Conservation (phyloP, 2,888 invertebrate species). For the Merodon equestris region DNA sequence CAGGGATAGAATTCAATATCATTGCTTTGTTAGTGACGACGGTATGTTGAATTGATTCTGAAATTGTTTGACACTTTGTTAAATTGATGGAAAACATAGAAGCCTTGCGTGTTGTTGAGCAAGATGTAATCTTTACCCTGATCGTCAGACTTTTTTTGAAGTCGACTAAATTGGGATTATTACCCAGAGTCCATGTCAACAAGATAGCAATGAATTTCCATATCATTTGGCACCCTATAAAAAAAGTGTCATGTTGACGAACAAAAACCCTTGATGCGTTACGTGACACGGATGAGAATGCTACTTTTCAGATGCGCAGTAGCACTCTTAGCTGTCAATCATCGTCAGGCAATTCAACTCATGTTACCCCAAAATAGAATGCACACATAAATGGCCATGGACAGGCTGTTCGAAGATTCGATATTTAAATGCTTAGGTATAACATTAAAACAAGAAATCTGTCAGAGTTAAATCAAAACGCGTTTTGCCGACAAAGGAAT, state of each 20-base stretch:
- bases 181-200: conserved; percentile 58
- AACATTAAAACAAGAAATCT: conserved; percentile 61
- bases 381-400: conserved; percentile 8
- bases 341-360: conserved; percentile 68
- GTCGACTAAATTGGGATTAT: conserved; percentile 64
- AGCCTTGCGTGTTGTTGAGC: conserved; percentile 63
- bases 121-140: conserved; percentile 62
- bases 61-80: conserved; percentile 69
- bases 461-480: conserved; percentile 58
- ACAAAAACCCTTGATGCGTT: conserved; percentile 53
- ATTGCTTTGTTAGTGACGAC: conserved; percentile 53
- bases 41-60: conserved; percentile 66
- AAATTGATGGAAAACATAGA: conserved; percentile 68
- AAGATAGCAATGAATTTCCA: conserved; percentile 64
- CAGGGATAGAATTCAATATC: conserved; percentile 39
- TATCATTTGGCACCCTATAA: conserved; percentile 65
- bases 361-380: conserved; percentile 61
- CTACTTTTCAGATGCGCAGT: conserved; percentile 43
- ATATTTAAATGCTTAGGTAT: conserved; percentile 49
- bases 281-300: conserved; percentile 49
- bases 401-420: background rate
- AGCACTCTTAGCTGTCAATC: conserved; percentile 78
- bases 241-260: conserved; percentile 63
- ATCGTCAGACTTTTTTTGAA: conserved; percentile 47
- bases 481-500: conserved; percentile 68